Evolutionary conservation across 2,888 invertebrate genomes (phyloP).

Genomic region (Andrena marginata): DNA sequence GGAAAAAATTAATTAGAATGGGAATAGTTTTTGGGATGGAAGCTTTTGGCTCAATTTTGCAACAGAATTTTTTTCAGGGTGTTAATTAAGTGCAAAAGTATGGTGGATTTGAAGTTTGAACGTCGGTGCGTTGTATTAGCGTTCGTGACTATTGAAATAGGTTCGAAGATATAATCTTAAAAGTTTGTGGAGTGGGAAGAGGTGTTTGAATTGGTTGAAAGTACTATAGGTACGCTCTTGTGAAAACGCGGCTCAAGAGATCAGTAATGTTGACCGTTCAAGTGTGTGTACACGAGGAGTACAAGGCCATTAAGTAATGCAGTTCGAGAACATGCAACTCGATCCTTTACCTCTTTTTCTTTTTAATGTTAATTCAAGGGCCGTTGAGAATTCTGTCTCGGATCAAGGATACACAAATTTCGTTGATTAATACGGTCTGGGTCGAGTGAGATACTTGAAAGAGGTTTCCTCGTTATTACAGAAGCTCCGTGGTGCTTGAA

Average conservation of each 20-base stretch:
- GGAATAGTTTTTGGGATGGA: too few relatives aligned
- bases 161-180: too few relatives aligned
- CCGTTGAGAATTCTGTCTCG: slow-evolving; percentile 20
- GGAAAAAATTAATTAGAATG: too few relatives aligned
- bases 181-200: neutral
- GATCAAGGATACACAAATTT: slow-evolving; percentile 12
- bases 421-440: slow-evolving; percentile 2
- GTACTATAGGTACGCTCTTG: neutral
- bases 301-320: slow-evolving; percentile 20
- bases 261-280: slow-evolving; percentile 18
- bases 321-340: slow-evolving; percentile 15
- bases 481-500: neutral
- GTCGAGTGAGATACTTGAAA: neutral
- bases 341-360: neutral
- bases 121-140: too few relatives aligned
- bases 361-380: slow-evolving; percentile 9
- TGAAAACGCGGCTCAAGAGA: slow-evolving; percentile 24
- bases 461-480: neutral
- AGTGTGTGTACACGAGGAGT: slow-evolving; percentile 15
- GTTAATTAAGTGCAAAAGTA: too few relatives aligned
- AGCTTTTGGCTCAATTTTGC: too few relatives aligned
- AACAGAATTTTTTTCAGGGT: too few relatives aligned
- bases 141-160: too few relatives aligned
- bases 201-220: neutral
- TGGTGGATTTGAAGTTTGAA: too few relatives aligned